Base-by-base conservation (phyloP, 2,797 vertebrate genomes). In the Arremon brunneinucha region DNA sequence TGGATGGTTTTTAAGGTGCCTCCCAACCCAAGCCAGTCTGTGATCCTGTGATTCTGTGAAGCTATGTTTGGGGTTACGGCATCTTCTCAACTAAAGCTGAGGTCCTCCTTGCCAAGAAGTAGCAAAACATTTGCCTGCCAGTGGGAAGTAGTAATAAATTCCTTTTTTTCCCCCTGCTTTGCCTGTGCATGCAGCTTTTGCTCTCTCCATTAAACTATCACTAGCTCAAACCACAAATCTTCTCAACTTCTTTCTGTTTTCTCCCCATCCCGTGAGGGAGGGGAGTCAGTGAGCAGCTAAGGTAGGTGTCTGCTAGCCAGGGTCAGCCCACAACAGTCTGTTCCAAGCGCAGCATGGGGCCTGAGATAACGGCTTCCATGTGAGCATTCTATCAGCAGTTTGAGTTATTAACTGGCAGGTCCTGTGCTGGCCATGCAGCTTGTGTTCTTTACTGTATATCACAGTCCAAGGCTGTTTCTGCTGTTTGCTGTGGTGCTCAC, bases 141-240 rank as follows among this genome's bases (percentile, higher is more conserved):
- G 4, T 3, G 10, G 17, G 35, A 87, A 83, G 27, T 2, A 77
- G 17, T 49, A 21, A 53, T 32, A 65, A 72, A 62, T 32, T 35
- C 12, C 2, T 2, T n/a, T 46, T 22, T 62, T 52, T 27, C 1
- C 1, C 14, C 11, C 17, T 3, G 0, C 26, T 80, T 86, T 89
- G 23, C 30, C 35, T 74, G 13, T 30, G 8, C 23, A 64, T 3
- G 9, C n/a, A 65, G 30, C 18, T 70, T 81, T 81, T 86, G 4
- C 14, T 90, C 10, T 74, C 43, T 21, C 35, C 17, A 12, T 37
- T 67, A 57, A 87, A 49, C 7, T 12, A 37, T 14, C 22, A 13
- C 34, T 30, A 53, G 23, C 56, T 69, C 26, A 88, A 77, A 57
- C 14, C 15, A 53, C 18, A 83, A 65, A 37, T 15, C n/a, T 74